Conservation (phyloP, 2,113 vertebrate genomes). For the Oryzias melastigma region DNA sequence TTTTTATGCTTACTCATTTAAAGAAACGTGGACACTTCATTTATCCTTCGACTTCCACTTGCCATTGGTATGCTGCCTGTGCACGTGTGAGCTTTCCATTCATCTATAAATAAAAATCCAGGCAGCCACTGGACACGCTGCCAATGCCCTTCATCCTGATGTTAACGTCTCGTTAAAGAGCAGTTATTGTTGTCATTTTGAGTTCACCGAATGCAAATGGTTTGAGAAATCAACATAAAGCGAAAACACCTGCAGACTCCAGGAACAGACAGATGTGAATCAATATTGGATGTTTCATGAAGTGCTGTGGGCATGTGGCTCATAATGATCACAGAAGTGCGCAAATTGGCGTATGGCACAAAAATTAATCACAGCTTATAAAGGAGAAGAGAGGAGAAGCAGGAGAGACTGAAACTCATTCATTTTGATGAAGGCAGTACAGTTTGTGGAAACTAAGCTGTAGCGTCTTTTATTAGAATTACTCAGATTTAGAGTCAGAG, state of each 20-base stretch:
- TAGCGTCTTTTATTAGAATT: too few relatives aligned
- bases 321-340: constrained; percentile 39
- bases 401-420: constrained; percentile 23
- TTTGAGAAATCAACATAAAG: constrained; percentile 24
- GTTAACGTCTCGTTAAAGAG: constrained; percentile 41
- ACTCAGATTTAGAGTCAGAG: too few relatives aligned
- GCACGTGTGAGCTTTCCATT: not conserved
- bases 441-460: too few relatives aligned
- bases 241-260: constrained; percentile 19
- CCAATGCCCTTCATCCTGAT: constrained; percentile 33
- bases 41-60: constrained; percentile 13
- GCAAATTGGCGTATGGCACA: constrained; percentile 42
- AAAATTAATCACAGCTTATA: constrained; percentile 34
- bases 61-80: not conserved
- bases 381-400: constrained; percentile 10
- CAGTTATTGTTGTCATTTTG: constrained; percentile 20
- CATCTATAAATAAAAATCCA: constrained; percentile 35
- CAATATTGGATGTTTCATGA: constrained; percentile 48
- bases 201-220: constrained; percentile 10
- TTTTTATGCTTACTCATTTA: not conserved
- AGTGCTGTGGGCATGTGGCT: constrained; percentile 13
- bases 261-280: constrained; percentile 31
- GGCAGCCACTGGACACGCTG: not conserved
- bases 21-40: not conserved
- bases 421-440: not conserved